Base-by-base conservation (phyloP, 2,113 vertebrate species). In the Psittacula cyanocephala region DNA sequence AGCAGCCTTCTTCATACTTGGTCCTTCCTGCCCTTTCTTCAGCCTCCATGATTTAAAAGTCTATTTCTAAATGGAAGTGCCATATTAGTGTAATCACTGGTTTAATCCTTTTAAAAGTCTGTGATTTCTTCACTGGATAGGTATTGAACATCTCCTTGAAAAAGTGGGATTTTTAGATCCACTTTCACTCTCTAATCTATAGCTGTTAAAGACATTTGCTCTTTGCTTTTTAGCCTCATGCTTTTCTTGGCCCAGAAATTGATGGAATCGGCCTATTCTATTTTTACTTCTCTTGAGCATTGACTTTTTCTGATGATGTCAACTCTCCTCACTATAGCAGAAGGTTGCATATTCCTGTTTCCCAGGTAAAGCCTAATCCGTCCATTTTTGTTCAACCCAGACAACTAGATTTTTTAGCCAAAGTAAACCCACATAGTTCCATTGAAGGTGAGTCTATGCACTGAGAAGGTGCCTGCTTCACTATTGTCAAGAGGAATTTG, bases 161-260 rank as follows among this genome's bases (percentile, higher is more conserved):
- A 96, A 96, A 91, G 77, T 41, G 63, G 91, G 82, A 91, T 94
- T 96, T 97, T 91, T 77, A 96, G 95, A 97, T 96, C 93, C 92
- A 96, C 92, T 96, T 93, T 91, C 63, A 69, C 81, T 89, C 84
- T 69, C 91, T 97, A 96, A 97, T 96, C 95, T 93, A 93, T 90
- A 93, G 74, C 79, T 94, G 79, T 78, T 94, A 89, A 94, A 88
- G 86, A 95, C 63, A 95, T 95, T 88, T 41, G 2, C 81, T 92
- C 86, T 89, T 88, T 93, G 87, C 88, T 78, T 94, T 95, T 94
- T 80, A 86, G 91, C 52, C 71, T 89, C 37, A 1, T 82, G 49
- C 80, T 95, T 93, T 95, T 91, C 86, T 84, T 71, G 39, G 81
- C 70, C 47, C 67, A 90, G 78, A 93, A 97, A 96, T 84, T 96